Evolutionary conservation across 1,140 invertebrate species (phyloP).

Genomic region (Drosophila eugracilis): DNA sequence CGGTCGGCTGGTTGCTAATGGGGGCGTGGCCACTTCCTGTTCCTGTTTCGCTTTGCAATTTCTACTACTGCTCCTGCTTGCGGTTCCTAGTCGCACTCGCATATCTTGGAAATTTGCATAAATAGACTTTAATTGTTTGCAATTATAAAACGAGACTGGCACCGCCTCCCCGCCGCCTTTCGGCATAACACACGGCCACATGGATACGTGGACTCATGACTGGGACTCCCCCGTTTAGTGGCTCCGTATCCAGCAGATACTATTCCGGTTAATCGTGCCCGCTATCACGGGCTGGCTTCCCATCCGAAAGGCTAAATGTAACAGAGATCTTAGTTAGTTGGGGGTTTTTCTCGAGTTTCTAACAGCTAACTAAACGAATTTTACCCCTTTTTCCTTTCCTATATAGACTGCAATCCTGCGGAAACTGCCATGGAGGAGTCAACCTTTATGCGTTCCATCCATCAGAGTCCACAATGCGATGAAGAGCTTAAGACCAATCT

Average conservation of each 20-base stretch:
- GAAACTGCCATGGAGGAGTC: conserved; percentile 16
- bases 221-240: background rate
- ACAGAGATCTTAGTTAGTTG: background rate
- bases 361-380: no score
- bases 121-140: conserved; percentile 83
- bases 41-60: conserved; percentile 30
- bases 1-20: background rate
- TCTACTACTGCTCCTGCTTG: no score
- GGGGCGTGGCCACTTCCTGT: conserved; percentile 61
- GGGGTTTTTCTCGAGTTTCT: no score
- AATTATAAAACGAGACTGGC: conserved; percentile 71
- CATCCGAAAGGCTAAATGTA: no score
- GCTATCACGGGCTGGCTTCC: background rate
- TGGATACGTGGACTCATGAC: background rate
- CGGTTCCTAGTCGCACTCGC: conserved; percentile 27
- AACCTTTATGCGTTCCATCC: no score
- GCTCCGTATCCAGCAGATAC: conserved; percentile 7
- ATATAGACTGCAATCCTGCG: conserved; percentile 4
- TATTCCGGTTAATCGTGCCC: conserved; percentile 16
- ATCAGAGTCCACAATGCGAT: background rate
- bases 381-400: background rate
- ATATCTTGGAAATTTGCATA: conserved; percentile 83
- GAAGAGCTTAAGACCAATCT: background rate
- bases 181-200: conserved; percentile 17
- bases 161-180: conserved; percentile 2